Conservation (phyloP, 2,113 vertebrate species). For the Galemys pyrenaicus region DNA sequence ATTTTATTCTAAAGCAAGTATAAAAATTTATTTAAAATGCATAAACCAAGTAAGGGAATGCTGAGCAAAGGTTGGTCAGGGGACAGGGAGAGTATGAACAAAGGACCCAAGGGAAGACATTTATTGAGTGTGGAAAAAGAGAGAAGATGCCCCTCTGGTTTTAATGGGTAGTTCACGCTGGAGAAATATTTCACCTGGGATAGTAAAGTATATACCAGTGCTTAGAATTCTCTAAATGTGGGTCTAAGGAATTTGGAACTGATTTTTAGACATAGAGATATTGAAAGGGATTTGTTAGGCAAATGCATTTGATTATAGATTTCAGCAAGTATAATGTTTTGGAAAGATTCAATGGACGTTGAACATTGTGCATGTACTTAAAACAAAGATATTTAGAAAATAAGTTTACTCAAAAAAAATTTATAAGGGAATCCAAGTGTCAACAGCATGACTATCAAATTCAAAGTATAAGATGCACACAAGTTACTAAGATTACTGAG, state of each 20-base stretch:
- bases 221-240: neutral
- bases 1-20: neutral
- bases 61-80: neutral
- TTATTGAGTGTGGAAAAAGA: no score
- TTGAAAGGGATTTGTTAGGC: neutral
- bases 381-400: neutral
- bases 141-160: neutral
- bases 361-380: no score
- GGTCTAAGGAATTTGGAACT: neutral
- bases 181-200: neutral
- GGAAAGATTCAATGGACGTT: fast-evolving
- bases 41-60: neutral
- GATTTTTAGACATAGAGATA: neutral
- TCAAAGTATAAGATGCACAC: neutral
- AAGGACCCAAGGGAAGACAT: neutral
- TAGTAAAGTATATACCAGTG: neutral
- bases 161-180: neutral
- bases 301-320: neutral
- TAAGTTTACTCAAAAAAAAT: neutral
- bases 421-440: neutral
- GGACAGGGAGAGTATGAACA: neutral
- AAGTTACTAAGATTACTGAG: neutral
- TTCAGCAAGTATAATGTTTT: neutral
- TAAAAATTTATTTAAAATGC: neutral
- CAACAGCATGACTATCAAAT: neutral